These are phyloP conservation scores for Empis stercorea DNA, from an alignment of 2,888 invertebrate species.

Conservation along the genomic window DNA sequence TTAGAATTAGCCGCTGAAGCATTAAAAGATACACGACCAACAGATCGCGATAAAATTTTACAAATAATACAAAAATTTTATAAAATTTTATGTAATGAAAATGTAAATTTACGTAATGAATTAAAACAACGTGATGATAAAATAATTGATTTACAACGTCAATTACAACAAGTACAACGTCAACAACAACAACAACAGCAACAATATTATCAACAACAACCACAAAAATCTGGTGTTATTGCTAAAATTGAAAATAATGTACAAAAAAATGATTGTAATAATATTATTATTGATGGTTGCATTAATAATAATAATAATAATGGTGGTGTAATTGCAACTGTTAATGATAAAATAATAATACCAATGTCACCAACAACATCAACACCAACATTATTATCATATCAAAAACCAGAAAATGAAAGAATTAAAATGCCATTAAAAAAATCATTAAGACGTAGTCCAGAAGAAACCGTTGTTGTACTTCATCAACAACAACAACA, in stretches of 20 bases:
- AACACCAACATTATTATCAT: slow-evolving; percentile 7
- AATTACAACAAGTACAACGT: slow-evolving; percentile 28
- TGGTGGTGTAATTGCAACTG: slow-evolving; percentile 18
- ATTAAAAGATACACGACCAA: slow-evolving; percentile 29
- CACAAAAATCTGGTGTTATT: not conserved
- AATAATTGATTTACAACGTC: slow-evolving; percentile 29
- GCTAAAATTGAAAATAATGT: not conserved
- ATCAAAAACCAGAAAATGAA: slow-evolving; percentile 16
- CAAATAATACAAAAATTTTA: slow-evolving; percentile 25
- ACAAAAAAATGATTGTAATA: slow-evolving; percentile 11
- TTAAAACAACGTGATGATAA: slow-evolving; percentile 29
- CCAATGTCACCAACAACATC: slow-evolving; percentile 5
- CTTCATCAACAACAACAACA: slow-evolving; percentile 14
- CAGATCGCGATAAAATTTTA: slow-evolving; percentile 32
- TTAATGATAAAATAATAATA: not conserved
- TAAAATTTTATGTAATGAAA: slow-evolving; percentile 28
- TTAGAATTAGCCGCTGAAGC: slow-evolving; percentile 34
- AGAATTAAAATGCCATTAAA: slow-evolving; percentile 22
- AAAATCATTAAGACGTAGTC: slow-evolving; percentile 24
- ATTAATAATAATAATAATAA: slow-evolving; percentile 10
- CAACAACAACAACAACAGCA: slow-evolving; percentile 15
- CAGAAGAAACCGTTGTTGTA: slow-evolving; percentile 19
- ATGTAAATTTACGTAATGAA: slow-evolving; percentile 30
- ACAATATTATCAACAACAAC: slow-evolving; percentile 15
- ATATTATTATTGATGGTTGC: slow-evolving; percentile 13